Conservation (phyloP, 2,888 invertebrate genomes). For the Aspidiotus destructor region DNA sequence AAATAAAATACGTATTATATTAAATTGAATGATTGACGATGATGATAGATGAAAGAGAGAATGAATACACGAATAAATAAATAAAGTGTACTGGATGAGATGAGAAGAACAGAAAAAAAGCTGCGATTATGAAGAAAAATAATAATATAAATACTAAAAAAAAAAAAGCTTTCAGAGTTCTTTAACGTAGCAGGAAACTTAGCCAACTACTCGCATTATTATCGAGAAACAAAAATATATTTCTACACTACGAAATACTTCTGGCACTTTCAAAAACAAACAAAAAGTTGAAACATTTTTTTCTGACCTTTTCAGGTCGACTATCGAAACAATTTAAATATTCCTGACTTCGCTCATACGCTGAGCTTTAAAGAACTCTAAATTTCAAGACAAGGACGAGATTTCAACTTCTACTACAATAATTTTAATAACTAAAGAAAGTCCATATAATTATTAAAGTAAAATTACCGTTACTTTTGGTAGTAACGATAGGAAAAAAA, state of each 20-base stretch:
- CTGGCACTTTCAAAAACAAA: conserved; percentile 17
- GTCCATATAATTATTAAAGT: conserved; percentile 7
- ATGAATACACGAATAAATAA: no score
- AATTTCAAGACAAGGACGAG: conserved; percentile 30
- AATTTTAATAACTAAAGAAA: conserved; percentile 8
- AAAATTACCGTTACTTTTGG: conserved; percentile 22
- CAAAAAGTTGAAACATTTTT: not conserved
- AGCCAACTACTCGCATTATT: not conserved
- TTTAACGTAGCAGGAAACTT: conserved; percentile 10
- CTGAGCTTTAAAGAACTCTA: conserved; percentile 24
- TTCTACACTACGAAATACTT: conserved; percentile 5
- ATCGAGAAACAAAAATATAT: conserved; percentile 14
- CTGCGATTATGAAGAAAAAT: no score
- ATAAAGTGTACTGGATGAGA: no score
- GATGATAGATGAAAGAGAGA: no score
- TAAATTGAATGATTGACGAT: not conserved
- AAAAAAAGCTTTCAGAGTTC: conserved; percentile 30
- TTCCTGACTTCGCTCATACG: no score
- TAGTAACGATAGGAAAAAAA: conserved; percentile 25
- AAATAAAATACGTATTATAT: conserved; percentile 12
- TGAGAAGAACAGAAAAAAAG: no score
- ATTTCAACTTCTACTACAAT: conserved; percentile 22
- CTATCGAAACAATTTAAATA: no score
- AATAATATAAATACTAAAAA: not conserved
- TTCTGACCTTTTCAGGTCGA: not conserved